Percentiles rank a stretch among this genome's conserved stretches.
Evolutionary conservation across 2,888 invertebrate species (phyloP).

Genomic region (Scaptomyza tumidula): DNA sequence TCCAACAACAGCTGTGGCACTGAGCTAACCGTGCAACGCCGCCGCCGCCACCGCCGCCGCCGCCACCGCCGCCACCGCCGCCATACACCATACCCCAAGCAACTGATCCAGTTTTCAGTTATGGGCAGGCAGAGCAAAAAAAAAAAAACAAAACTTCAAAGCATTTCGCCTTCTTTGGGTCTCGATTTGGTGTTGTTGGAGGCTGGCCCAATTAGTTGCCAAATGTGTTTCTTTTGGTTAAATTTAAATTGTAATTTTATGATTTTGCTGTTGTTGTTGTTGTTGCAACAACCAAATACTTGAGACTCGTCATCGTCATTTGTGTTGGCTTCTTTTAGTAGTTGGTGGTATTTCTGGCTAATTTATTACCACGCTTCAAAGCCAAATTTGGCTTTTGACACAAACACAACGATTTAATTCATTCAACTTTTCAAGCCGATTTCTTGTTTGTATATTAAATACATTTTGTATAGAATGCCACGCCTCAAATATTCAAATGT

Average conservation of each 20-base stretch:
- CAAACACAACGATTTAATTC: constrained; percentile 19
- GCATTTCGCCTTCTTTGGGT: constrained; percentile 59
- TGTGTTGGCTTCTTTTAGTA: constrained; percentile 28
- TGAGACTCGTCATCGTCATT: constrained; percentile 20
- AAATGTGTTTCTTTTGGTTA: constrained; percentile 45
- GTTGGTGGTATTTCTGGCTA: constrained; percentile 14
- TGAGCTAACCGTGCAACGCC: not conserved
- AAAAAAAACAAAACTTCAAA: constrained; percentile 54
- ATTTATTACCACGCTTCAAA: constrained; percentile 47
- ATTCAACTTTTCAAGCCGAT: constrained; percentile 3
- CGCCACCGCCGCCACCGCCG: too few species aligned
- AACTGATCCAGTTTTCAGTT: constrained; percentile 50
- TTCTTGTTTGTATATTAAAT: not conserved
- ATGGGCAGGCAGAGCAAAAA: constrained; percentile 31
- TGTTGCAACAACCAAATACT: constrained; percentile 12
- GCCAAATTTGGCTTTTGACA: constrained; percentile 34
- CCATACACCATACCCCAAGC: not conserved
- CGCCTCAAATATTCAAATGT: too few species aligned
- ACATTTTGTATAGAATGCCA: not conserved
- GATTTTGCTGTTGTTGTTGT: constrained; percentile 39
- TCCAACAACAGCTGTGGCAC: constrained; percentile 57
- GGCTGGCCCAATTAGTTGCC: constrained; percentile 69
- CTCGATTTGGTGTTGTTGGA: constrained; percentile 14
- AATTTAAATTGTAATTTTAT: constrained; percentile 71
- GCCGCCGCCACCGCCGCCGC: not conserved